A percentile compares a stretch with the other conserved stretches of the same genome.
phyloP scores from a whole-genome alignment of 1,140 invertebrate genomes.

The Eciton burchellii region DNA sequence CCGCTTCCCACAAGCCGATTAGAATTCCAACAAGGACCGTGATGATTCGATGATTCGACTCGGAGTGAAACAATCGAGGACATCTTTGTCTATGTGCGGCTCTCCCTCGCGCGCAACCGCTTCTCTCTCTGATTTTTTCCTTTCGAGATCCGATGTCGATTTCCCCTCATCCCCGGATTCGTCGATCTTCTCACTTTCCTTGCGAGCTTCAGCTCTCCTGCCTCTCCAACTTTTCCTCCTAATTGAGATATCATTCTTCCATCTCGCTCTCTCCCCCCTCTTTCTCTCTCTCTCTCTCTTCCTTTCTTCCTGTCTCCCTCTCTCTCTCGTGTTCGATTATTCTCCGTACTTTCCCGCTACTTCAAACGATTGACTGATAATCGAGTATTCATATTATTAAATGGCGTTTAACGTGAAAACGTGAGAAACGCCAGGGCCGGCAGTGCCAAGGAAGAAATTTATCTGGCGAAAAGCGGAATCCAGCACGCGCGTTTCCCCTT shows the following conservation, averaged over 20 bases:
- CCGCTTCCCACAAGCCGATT: neutral
- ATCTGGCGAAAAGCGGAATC: neutral
- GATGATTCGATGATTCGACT: too few species aligned
- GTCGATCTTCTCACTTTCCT: constrained; percentile 5
- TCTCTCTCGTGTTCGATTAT: constrained; percentile 14
- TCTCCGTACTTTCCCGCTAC: constrained; percentile 10
- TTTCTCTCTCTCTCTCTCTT: neutral
- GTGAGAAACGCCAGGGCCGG: neutral
- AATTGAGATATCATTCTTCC: too few species aligned
- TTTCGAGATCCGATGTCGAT: neutral
- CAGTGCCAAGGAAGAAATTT: neutral
- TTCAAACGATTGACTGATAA: neutral
- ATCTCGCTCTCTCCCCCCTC: too few species aligned
- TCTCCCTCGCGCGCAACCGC: neutral
- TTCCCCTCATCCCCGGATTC: constrained; percentile 10
- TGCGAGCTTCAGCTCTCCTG: too few species aligned
- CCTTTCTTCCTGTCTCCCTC: constrained; percentile 2
- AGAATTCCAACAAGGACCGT: neutral
- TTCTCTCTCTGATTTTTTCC: neutral
- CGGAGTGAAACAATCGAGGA: too few species aligned
- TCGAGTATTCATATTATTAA: neutral
- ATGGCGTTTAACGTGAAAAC: neutral
- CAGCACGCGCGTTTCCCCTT: constrained; percentile 46
- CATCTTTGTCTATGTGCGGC: neutral
- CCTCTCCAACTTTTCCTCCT: too few species aligned